Evolutionary conservation across 2,113 vertebrate genomes (phyloP), one percentile per base, ranked within the genome.

Genomic region (Crocuta crocuta): DNA sequence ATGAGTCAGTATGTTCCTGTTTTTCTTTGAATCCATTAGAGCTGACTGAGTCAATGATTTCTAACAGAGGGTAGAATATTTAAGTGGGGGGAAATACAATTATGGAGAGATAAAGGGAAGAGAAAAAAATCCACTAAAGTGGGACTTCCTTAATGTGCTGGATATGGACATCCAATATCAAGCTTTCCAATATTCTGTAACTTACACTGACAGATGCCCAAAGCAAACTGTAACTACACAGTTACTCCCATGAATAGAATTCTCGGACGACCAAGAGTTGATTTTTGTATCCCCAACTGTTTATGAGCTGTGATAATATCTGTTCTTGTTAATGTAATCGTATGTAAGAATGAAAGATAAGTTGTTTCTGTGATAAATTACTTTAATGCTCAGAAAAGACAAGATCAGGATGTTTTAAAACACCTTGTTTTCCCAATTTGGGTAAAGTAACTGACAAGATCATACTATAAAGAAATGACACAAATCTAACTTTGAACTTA

Each of bases 281-380:
- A 89, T 28, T 61, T 61, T 89, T 66, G 13, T 63, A 33, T 10
- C 45, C 26, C 43, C 68, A 88, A 95, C 9, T 70, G 4, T 82
- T 95, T 92, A 76, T 71, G 1, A 90, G 82, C 63, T 83, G 17
- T 28, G 50, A 50, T 68, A 73, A 50, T 68, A 73, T 15, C 63
- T 82, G 1, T 85, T 35, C 35, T 66, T 73, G 8, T 83, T 97
- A 86, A 92, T 13, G 5, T 53, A 80, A 88, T 58, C 58, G 61
- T 83, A 24, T 9, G 33, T 33, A 8, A 86, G 68, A 97, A 82
- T 76, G 53, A 89, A 94, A 63, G 4, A 48, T 28, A n/a, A 33
- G 24, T 10, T 71, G 35, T 48, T 92, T 95, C 91, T 87, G 3
- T 93, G 33, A 92, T 84, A 85, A 80, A 82, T 31, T 65, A 91